Evolutionary conservation across 2,888 invertebrate species (phyloP).

Genomic region (Julus scandinavius): DNA sequence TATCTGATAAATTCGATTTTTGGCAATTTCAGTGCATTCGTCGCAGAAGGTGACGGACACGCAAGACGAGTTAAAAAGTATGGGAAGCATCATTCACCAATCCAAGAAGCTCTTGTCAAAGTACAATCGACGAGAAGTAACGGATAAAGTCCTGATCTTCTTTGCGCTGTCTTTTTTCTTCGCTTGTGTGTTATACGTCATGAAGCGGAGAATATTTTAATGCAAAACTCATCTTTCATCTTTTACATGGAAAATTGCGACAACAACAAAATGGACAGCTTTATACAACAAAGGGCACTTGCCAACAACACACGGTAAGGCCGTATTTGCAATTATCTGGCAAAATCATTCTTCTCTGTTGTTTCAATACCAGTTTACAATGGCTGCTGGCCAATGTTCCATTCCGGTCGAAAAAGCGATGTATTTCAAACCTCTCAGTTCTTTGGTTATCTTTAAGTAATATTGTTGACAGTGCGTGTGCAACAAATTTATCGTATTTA

Average conservation of each 20-base stretch:
- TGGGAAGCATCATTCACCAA: slow-evolving; percentile 87
- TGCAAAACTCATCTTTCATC: no score
- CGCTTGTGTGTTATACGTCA: slow-evolving; percentile 90
- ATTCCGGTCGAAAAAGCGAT: no score
- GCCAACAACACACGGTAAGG: no score
- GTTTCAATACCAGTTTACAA: no score
- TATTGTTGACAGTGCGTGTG: no score
- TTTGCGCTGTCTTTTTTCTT: slow-evolving; percentile 89
- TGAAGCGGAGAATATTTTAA: slow-evolving; percentile 84
- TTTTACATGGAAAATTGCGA: no score
- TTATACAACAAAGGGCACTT: no score
- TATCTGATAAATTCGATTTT: not conserved
- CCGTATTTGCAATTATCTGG: not conserved
- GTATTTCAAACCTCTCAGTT: no score
- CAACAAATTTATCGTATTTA: no score
- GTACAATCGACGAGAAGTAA: slow-evolving; percentile 92
- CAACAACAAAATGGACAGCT: no score
- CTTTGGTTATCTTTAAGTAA: no score
- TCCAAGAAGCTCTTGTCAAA: slow-evolving; percentile 92
- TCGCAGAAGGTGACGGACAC: slow-evolving; percentile 73
- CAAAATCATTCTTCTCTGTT: not conserved
- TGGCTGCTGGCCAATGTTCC: no score
- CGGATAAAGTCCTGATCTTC: slow-evolving; percentile 90
- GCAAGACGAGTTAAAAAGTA: slow-evolving; percentile 83
- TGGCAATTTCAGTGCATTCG: slow-evolving; percentile 62